Conservation (phyloP, 2,113 vertebrate species). For the Lepus europaeus region DNA sequence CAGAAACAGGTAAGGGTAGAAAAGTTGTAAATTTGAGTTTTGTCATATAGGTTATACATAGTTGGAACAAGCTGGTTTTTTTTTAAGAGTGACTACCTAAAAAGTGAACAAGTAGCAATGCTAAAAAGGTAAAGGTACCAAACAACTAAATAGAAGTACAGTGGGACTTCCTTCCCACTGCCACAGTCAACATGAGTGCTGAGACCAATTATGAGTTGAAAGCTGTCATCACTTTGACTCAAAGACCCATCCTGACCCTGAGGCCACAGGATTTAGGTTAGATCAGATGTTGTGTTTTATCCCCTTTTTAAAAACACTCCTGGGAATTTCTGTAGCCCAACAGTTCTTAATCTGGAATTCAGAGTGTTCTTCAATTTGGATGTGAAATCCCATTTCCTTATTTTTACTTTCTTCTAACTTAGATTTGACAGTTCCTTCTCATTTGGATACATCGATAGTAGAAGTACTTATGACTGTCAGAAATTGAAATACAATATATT, state of each 20-base stretch:
- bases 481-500: neutral
- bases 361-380: neutral
- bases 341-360: neutral
- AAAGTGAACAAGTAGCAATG: neutral
- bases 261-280: neutral
- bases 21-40: neutral
- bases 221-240: neutral
- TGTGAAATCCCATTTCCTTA: neutral
- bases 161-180: neutral
- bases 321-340: neutral
- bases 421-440: neutral
- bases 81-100: neutral
- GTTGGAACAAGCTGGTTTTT: neutral
- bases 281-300: neutral
- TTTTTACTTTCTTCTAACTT: neutral
- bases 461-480: neutral
- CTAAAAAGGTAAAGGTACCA: neutral
- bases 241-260: neutral
- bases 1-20: neutral
- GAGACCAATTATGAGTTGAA: neutral
- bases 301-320: constrained; percentile 10
- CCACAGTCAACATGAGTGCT: neutral
- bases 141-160: neutral
- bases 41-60: neutral
- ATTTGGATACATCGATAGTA: neutral